Conservation (phyloP, 2,797 vertebrate species). For the Chloroceryle amazona region DNA sequence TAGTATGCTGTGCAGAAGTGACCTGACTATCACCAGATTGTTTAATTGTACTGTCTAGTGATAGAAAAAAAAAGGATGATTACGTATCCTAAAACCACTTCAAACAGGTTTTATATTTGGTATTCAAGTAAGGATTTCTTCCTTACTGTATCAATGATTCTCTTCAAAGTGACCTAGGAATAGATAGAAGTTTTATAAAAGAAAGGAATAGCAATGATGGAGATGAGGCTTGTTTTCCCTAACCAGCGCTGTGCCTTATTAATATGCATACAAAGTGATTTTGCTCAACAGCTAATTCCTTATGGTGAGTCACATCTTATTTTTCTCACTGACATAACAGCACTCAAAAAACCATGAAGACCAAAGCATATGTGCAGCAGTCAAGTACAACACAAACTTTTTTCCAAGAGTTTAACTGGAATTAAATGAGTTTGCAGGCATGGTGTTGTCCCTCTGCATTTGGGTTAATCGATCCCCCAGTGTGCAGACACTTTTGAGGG, state of each 20-base stretch:
- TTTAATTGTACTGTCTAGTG: background rate
- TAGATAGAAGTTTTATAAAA: background rate
- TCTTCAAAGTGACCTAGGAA: background rate
- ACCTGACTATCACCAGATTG: background rate
- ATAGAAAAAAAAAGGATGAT: background rate
- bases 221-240: background rate
- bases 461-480: background rate
- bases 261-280: background rate
- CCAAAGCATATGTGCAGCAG: background rate
- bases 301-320: background rate
- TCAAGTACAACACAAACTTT: background rate
- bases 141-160: background rate
- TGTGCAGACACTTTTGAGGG: background rate
- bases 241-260: background rate
- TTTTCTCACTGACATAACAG: background rate
- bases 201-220: background rate
- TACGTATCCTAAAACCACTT: background rate
- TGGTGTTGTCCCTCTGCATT: background rate
- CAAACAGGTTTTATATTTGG: background rate
- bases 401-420: background rate
- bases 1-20: background rate
- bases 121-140: background rate
- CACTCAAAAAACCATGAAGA: background rate
- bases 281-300: background rate
- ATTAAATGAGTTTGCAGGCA: background rate